phyloP scores from a whole-genome alignment of 2,888 invertebrate genomes.

The Lacanobia oleracea region DNA sequence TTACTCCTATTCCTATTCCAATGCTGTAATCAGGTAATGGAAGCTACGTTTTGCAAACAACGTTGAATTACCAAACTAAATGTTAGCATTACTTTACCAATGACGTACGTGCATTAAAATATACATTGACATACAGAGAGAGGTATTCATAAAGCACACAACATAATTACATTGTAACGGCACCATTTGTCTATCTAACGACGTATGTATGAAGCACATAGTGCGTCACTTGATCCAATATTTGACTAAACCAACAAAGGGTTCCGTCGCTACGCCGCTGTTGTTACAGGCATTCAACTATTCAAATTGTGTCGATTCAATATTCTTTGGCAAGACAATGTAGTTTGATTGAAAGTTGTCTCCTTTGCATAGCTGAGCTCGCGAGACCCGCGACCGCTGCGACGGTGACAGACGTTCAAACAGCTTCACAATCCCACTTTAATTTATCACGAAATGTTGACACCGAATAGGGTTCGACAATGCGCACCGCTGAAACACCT shows the following conservation, averaged over 20 bases:
- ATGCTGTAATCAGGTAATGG: neutral
- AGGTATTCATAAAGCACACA: slow-evolving; percentile 21
- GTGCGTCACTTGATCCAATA: slow-evolving; percentile 52
- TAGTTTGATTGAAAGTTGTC: slow-evolving; percentile 52
- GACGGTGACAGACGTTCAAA: slow-evolving; percentile 47
- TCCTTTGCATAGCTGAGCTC: slow-evolving; percentile 49
- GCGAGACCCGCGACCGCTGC: neutral
- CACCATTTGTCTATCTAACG: slow-evolving; percentile 36
- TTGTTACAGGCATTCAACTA: slow-evolving; percentile 40
- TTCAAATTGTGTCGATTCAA: slow-evolving; percentile 41
- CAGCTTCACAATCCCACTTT: slow-evolving; percentile 64
- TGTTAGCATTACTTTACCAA: no score
- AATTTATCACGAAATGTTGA: slow-evolving; percentile 68
- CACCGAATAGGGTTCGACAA: slow-evolving; percentile 64
- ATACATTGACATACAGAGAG: neutral
- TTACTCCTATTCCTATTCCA: neutral
- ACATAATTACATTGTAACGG: slow-evolving; percentile 29
- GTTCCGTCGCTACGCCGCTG: slow-evolving; percentile 23
- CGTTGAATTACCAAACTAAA: neutral
- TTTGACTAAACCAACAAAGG: slow-evolving; percentile 52
- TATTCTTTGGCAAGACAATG: slow-evolving; percentile 39
- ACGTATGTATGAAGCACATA: slow-evolving; percentile 14
- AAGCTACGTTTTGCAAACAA: neutral
- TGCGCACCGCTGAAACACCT: slow-evolving; percentile 35
- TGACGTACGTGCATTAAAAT: neutral